phyloP scores from a whole-genome alignment of 1,140 invertebrate genomes.

The Procambarus virginalis region DNA sequence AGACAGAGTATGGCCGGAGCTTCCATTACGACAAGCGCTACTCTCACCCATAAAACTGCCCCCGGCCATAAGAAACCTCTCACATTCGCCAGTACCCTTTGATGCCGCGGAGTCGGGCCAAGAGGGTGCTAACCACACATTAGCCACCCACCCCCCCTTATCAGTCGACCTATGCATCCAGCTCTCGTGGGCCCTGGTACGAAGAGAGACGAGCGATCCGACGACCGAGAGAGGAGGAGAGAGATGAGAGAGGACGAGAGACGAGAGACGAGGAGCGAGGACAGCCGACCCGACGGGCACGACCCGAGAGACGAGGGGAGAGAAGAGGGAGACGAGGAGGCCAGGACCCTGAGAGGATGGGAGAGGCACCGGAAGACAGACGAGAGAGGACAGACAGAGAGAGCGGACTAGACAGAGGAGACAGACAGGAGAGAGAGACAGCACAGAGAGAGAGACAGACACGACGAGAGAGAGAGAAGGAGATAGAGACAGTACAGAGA shows the following conservation, averaged over 20 bases:
- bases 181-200: no score
- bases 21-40: slow-evolving; percentile 14
- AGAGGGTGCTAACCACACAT: not conserved
- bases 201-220: no score
- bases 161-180: not conserved
- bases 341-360: no score
- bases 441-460: not conserved
- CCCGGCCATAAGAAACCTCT: slow-evolving; percentile 17
- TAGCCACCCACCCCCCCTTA: no score
- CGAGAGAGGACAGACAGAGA: not conserved
- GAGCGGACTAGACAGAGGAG: not conserved
- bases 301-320: not conserved
- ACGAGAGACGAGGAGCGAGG: not conserved
- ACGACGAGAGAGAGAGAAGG: not conserved
- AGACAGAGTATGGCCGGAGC: not conserved
- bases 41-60: slow-evolving; percentile 1
- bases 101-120: slow-evolving; percentile 13
- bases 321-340: no score
- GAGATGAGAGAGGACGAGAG: not conserved
- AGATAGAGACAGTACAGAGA: not conserved
- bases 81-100: slow-evolving; percentile 28
- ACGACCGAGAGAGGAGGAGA: no score
- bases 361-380: not conserved
- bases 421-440: not conserved
- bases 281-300: not conserved